Conservation (phyloP, 2,888 invertebrate species). For the Protonemura montana region DNA sequence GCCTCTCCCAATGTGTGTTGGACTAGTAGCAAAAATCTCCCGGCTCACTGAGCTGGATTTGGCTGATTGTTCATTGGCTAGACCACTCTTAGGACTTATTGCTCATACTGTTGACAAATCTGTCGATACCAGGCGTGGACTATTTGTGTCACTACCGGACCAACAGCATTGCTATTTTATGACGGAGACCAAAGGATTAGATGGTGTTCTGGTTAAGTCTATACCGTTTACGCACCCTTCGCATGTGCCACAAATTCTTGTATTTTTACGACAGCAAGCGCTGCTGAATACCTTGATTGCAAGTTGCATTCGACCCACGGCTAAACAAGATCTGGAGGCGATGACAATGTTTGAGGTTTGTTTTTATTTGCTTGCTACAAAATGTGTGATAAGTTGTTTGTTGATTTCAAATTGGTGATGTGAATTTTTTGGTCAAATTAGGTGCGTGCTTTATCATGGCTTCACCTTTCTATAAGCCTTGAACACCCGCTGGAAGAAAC, state of each 20-base stretch:
- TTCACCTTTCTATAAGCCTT: slow-evolving; percentile 87
- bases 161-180: slow-evolving; percentile 94
- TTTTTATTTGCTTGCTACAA: too few relatives aligned
- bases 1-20: slow-evolving; percentile 85
- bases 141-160: slow-evolving; percentile 92
- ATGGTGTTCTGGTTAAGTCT: slow-evolving; percentile 78
- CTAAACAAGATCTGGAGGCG: slow-evolving; percentile 78
- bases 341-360: slow-evolving; percentile 88
- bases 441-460: slow-evolving; percentile 87
- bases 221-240: slow-evolving; percentile 94
- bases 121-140: slow-evolving; percentile 70
- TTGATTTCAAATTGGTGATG: background rate
- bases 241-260: slow-evolving; percentile 87
- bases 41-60: slow-evolving; percentile 68
- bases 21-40: slow-evolving; percentile 74
- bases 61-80: slow-evolving; percentile 63
- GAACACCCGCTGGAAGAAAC: slow-evolving; percentile 93
- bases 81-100: slow-evolving; percentile 79
- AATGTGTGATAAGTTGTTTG: background rate
- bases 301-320: slow-evolving; percentile 86
- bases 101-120: slow-evolving; percentile 78
- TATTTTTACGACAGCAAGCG: slow-evolving; percentile 85
- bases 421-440: slow-evolving; percentile 70
- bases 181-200: slow-evolving; percentile 79
- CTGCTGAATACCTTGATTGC: slow-evolving; percentile 88